Percentiles rank a stretch among this genome's conserved stretches.
phyloP scores from a whole-genome alignment of 2,888 invertebrate species.

The Coenonympha arcania region DNA sequence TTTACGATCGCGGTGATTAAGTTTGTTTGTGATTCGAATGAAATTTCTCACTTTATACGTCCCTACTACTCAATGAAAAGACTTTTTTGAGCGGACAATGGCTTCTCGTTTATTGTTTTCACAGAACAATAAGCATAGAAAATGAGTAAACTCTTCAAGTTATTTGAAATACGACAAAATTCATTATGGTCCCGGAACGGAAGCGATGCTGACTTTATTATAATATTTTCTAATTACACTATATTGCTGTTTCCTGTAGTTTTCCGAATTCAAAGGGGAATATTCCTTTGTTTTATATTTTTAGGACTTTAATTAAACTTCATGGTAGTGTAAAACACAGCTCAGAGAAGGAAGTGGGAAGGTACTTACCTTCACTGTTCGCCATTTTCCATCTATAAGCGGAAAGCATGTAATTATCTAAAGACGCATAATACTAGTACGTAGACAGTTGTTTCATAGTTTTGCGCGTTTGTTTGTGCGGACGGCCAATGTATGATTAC shows the following conservation, averaged over 20 bases:
- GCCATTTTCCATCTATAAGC: too few species aligned
- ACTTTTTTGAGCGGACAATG: conserved; percentile 29
- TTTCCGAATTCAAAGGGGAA: neutral
- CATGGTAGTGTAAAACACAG: too few species aligned
- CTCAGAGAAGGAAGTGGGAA: too few species aligned
- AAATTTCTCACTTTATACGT: conserved; percentile 24
- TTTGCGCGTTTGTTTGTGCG: too few species aligned
- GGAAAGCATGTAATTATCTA: too few species aligned
- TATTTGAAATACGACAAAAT: conserved; percentile 24
- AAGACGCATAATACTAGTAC: too few species aligned
- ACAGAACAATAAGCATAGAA: conserved; percentile 29
- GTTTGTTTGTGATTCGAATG: conserved; percentile 24
- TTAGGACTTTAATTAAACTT: too few species aligned
- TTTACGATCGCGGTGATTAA: conserved; percentile 15
- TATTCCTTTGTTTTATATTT: neutral
- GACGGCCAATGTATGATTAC: too few species aligned
- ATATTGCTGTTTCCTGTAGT: conserved; percentile 1
- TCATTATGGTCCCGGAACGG: conserved; percentile 19
- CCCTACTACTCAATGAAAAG: conserved; percentile 23
- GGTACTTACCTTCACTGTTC: too few species aligned
- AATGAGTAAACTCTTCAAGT: conserved; percentile 27
- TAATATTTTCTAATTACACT: too few species aligned
- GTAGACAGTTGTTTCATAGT: too few species aligned
- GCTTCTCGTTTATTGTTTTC: conserved; percentile 29
- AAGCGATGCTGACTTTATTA: conserved; percentile 3